phyloP scores from a whole-genome alignment of 1,140 invertebrate species.

The Monomorium pharaonis region DNA sequence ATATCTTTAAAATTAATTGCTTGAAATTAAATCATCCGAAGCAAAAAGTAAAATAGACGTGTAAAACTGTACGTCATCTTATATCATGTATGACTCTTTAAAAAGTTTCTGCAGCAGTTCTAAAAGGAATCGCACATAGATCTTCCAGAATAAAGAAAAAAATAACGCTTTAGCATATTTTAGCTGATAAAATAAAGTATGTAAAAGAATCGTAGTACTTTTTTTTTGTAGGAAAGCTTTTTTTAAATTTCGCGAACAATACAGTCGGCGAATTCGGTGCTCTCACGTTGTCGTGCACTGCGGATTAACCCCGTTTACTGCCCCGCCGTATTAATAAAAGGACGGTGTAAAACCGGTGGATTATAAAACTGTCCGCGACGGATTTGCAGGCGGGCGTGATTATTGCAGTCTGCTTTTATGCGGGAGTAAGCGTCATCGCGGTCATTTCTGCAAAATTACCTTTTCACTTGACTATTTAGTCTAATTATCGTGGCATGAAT shows the following conservation, averaged over 20 bases:
- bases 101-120: background rate
- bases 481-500: background rate
- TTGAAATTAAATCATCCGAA: background rate
- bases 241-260: slow-evolving; percentile 24
- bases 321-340: slow-evolving; percentile 31
- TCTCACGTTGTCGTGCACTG: background rate
- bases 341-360: slow-evolving; percentile 42
- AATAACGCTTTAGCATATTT: background rate
- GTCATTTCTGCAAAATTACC: slow-evolving; percentile 10
- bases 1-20: background rate
- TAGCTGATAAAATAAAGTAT: background rate
- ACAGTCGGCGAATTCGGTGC: slow-evolving; percentile 11
- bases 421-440: slow-evolving; percentile 18
- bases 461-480: background rate
- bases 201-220: background rate
- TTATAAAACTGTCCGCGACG: slow-evolving; percentile 54
- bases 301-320: slow-evolving; percentile 39
- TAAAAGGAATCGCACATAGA: background rate
- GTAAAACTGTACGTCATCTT: background rate
- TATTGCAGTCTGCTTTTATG: slow-evolving; percentile 40
- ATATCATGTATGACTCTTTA: background rate
- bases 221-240: background rate
- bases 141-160: background rate
- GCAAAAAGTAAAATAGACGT: background rate
- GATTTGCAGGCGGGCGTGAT: slow-evolving; percentile 40